Evolutionary conservation across 2,797 vertebrate species (phyloP), one percentile per base, ranked within the genome.

Genomic region (Spinibarbus caldwelli): DNA sequence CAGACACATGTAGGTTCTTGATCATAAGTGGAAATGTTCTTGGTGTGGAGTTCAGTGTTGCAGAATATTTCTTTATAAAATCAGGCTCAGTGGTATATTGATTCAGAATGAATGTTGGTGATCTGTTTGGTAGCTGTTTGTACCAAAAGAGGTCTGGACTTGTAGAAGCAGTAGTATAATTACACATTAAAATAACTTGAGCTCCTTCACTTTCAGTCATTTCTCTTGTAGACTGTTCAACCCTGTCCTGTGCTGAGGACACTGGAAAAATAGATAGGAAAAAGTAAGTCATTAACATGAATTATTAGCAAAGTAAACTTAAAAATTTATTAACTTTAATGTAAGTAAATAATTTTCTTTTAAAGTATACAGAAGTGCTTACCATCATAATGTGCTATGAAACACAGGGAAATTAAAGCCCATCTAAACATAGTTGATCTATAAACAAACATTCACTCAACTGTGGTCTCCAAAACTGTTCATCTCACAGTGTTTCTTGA

Each of bases 111-210:
- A 83, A 87, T 62, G 34, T 26, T 29, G 17, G 52, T 62, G 86
- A 17, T 43, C 52, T 78, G 85, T 26, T 38, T 57, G 38, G n/a
- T 38, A 21, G 36, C 79, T 78, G 41, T 67, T 67, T 67, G 64
- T 67, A 67, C 31, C 64, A 67, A 31, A 67, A 67, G 31, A 67
- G 31, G 0, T 38, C 2, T 49, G 31, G 85, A 90, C 83, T 54
- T 52, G 0, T 1, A n/a, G 21, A 15, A 2, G n/a, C n/a, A n/a
- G 31, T 17, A 4, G 19, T 34, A 14, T 54, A 76, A 54, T 14
- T 76, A 54, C 49, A 76, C 19, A 0, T 7, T 76, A 76, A 1
- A 54, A 49, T 54, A 36, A 76, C 73, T 36, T 54, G 19, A 54
- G 6, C 31, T 36, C 47, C 19, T 54, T 76, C 73, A 76, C 11